Conservation (phyloP, 2,113 vertebrate species). For the Fukomys damarensis region DNA sequence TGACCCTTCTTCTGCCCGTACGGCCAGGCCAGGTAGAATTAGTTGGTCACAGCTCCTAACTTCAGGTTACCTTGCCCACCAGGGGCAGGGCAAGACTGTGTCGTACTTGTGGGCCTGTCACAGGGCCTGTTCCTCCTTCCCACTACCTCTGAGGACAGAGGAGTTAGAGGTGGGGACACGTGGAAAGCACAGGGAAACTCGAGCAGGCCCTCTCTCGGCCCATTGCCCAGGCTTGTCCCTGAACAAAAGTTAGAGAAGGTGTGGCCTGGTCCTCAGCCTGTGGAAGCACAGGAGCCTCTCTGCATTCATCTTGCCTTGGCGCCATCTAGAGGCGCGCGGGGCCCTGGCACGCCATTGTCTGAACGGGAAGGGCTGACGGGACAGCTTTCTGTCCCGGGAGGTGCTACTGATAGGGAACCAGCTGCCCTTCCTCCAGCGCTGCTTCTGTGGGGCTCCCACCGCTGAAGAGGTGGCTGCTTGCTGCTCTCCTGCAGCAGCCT, state of each 20-base stretch:
- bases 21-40: not conserved
- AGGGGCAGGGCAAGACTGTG: not conserved
- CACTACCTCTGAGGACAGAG: not conserved
- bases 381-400: slow-evolving; percentile 45
- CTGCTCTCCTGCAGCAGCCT: not conserved
- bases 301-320: slow-evolving; percentile 58
- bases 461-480: slow-evolving; percentile 10
- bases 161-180: too few species aligned
- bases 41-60: too few species aligned
- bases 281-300: fast-evolving
- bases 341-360: slow-evolving; percentile 67
- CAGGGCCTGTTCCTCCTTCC: not conserved
- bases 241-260: not conserved
- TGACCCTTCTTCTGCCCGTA: not conserved
- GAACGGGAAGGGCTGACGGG: slow-evolving; percentile 41
- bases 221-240: not conserved
- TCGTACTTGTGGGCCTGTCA: not conserved
- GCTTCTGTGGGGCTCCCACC: not conserved
- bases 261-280: not conserved
- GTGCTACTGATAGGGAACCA: not conserved
- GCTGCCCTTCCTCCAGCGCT: not conserved
- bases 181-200: not conserved
- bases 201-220: not conserved
- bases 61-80: not conserved
- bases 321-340: slow-evolving; percentile 55